Conservation (phyloP, 2,113 vertebrate species). For the Hyaena hyaena region DNA sequence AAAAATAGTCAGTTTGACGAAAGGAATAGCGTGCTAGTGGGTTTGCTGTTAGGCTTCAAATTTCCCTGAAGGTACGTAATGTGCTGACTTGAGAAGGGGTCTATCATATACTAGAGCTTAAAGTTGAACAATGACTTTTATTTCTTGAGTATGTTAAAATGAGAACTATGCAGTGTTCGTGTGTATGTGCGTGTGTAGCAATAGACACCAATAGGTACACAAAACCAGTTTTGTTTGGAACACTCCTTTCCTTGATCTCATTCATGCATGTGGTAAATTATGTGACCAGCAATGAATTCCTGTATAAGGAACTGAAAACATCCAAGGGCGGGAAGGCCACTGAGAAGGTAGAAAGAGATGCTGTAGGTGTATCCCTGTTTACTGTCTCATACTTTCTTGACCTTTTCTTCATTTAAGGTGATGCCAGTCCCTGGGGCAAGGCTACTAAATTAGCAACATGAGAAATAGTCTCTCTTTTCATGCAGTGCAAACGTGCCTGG, state of each 20-base stretch:
- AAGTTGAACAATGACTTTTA: conserved; percentile 11
- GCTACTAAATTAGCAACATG: neutral
- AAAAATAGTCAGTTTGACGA: neutral
- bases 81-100: neutral
- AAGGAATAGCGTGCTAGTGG: neutral
- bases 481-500: neutral
- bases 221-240: neutral
- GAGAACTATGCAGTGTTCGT: neutral
- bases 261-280: neutral
- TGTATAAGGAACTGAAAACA: neutral
- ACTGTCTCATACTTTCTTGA: neutral
- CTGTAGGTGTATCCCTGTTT: neutral
- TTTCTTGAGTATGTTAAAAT: neutral
- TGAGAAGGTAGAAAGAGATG: neutral
- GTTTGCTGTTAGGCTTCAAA: neutral
- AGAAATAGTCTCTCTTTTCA: neutral
- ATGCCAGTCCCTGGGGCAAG: neutral
- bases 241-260: neutral
- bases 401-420: conserved; percentile 30
- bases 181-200: neutral
- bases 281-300: neutral
- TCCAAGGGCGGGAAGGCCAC: neutral
- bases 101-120: neutral
- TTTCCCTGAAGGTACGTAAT: neutral
- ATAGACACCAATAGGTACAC: neutral